These are phyloP conservation scores for Furcula furcula DNA, from an alignment of 2,888 invertebrate species.

Conservation along the genomic window DNA sequence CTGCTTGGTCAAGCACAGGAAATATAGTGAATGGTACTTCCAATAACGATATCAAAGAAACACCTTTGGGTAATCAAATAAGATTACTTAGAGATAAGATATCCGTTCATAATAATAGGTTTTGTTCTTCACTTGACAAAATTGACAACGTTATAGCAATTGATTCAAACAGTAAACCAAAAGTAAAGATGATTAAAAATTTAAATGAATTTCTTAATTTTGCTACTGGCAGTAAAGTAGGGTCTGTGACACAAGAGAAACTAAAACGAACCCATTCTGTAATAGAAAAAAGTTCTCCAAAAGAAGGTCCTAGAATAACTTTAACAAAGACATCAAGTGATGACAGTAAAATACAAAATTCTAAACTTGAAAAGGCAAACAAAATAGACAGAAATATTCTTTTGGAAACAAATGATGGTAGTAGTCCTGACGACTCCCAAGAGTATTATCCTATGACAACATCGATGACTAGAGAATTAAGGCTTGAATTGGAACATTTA, in stretches of 20 bases:
- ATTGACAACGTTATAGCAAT: conserved; percentile 63
- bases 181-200: conserved; percentile 86
- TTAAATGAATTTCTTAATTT: conserved; percentile 92
- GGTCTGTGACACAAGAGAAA: conserved; percentile 44
- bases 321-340: conserved; percentile 62
- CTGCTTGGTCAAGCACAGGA: conserved; percentile 56
- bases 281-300: conserved; percentile 51
- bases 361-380: conserved; percentile 44
- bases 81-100: conserved; percentile 66
- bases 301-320: conserved; percentile 60
- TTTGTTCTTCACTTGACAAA: conserved; percentile 82
- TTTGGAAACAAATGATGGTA: conserved; percentile 77
- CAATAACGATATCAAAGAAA: conserved; percentile 48
- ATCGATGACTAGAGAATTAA: conserved; percentile 91
- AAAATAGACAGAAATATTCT: conserved; percentile 50
- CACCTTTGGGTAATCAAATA: conserved; percentile 68
- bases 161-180: conserved; percentile 58
- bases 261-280: conserved; percentile 60
- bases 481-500: conserved; percentile 90
- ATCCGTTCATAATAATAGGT: conserved; percentile 71
- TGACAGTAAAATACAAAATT: conserved; percentile 48
- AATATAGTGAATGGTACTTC: conserved; percentile 62
- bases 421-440: conserved; percentile 90
- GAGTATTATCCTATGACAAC: conserved; percentile 94
- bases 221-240: conserved; percentile 83